Evolutionary conservation across 2,113 vertebrate species (phyloP).

Genomic region (Aptenodytes patagonicus): DNA sequence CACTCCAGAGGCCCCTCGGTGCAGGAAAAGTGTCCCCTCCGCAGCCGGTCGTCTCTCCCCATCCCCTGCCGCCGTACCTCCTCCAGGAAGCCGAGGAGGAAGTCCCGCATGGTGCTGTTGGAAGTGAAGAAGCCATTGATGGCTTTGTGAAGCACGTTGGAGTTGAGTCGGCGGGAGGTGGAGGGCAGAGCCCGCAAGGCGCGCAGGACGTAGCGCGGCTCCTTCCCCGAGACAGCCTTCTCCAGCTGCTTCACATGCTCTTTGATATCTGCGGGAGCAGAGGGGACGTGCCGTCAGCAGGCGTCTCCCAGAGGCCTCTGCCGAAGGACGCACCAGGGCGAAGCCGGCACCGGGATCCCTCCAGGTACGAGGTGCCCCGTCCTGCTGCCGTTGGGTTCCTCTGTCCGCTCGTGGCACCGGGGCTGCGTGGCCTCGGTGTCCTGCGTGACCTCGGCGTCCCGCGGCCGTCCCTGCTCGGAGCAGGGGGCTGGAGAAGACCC

Average conservation of each 20-base stretch:
- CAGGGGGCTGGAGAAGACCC: neutral
- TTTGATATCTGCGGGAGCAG: constrained; percentile 82
- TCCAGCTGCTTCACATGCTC: constrained; percentile 98
- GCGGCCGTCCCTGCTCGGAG: rapidly evolving
- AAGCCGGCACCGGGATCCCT: rapidly evolving
- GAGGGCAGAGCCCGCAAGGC: constrained; percentile 91
- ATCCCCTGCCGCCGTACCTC: constrained; percentile 71
- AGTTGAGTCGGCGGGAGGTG: constrained; percentile 92
- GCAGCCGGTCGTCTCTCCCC: rapidly evolving
- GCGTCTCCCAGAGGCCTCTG: neutral
- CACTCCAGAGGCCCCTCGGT: rapidly evolving
- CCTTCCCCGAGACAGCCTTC: constrained; percentile 93
- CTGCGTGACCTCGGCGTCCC: neutral
- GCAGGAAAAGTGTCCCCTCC: rapidly evolving
- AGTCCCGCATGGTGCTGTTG: constrained; percentile 83
- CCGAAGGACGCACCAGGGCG: rapidly evolving
- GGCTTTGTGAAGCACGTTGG: constrained; percentile 91
- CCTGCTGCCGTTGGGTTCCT: neutral
- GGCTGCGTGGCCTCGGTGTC: rapidly evolving
- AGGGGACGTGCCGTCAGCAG: neutral
- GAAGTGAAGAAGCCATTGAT: constrained; percentile 91
- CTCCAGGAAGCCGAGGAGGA: constrained; percentile 89
- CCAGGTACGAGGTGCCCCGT: rapidly evolving
- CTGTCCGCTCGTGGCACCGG: rapidly evolving
- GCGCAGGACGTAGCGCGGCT: constrained; percentile 91